Evolutionary conservation across 2,888 invertebrate genomes (phyloP).

Genomic region (Azorinus chamasolen): DNA sequence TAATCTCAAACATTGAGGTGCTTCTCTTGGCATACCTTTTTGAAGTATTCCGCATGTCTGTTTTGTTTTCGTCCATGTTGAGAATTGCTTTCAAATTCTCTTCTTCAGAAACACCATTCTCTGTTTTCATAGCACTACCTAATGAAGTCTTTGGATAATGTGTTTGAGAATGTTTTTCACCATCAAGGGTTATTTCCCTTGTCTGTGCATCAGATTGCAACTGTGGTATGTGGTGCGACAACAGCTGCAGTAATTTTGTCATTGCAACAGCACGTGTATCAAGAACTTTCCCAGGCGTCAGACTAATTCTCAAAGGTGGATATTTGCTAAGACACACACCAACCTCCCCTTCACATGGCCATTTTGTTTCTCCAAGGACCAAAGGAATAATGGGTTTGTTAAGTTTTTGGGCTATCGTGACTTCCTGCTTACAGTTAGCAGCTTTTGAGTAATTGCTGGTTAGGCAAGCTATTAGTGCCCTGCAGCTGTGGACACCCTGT

Average conservation of each 20-base stretch:
- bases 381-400: conserved; percentile 51
- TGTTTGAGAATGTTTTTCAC: no score
- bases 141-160: no score
- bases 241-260: background rate
- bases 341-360: conserved; percentile 36
- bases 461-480: conserved; percentile 70
- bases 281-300: conserved; percentile 1
- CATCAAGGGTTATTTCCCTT: no score
- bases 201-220: background rate
- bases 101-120: no score
- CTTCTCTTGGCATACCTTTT: conserved; percentile 2
- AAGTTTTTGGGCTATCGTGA: conserved; percentile 46
- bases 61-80: no score
- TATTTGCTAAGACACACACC: conserved; percentile 21
- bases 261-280: conserved; percentile 6
- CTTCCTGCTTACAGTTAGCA: conserved; percentile 47
- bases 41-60: no score
- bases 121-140: no score
- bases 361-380: conserved; percentile 32
- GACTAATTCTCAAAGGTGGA: background rate
- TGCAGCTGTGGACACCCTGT: conserved; percentile 72
- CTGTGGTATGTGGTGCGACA: conserved; percentile 4
- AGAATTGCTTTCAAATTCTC: no score
- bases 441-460: conserved; percentile 38
- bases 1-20: conserved; percentile 26